Evolutionary conservation across 2,888 invertebrate genomes (phyloP), one percentile per base, ranked within the genome.

Genomic region (Trissolcus japonicus): DNA sequence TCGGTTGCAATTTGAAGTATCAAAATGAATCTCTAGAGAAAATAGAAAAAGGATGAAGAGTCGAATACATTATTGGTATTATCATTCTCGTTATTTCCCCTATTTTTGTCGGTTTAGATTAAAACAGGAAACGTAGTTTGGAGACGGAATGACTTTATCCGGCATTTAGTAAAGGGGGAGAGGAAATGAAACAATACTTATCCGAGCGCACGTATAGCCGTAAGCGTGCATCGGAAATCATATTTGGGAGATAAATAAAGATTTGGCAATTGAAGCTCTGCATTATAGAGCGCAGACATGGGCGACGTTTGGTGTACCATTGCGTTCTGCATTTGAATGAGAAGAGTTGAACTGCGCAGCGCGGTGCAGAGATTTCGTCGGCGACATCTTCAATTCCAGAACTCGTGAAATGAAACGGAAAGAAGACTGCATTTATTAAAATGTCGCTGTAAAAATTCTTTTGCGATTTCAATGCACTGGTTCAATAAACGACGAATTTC

Each of bases 341-440:
- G 81, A 50, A 61, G 41, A 35, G 35, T 35, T 16, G 46, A 16
- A 46, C 46, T 14, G 46, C 66, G 65, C 56, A 17, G 61, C 69
- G 43, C 43, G 43, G 11, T 43, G 43, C n/a, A 16, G 46, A 46
- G 46, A 16, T 46, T 46, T 46, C 7, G 73, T 76, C 46, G 46
- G 46, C 6, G 46, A 46, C 46, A 14, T 79, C 75, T 80, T 62
- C 79, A 78, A 77, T 79, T 78, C 63, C 79, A 81, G 80, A 82
- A 35, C 35, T 82, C 82, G 82, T 83, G 83, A 82, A 85, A 84
- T 79, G 82, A 76, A 84, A 82, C 84, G 84, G 82, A 83, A 84
- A 81, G 82, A 82, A 82, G 80, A 78, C 82, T 82, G 84, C 84
- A 83, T 85, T 86, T 85, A 86, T 85, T 85, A 84, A 84, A 83